Evolutionary conservation across 1,140 invertebrate genomes (phyloP), one percentile per base, ranked within the genome.

Genomic region (Paraescarpia echinospica): DNA sequence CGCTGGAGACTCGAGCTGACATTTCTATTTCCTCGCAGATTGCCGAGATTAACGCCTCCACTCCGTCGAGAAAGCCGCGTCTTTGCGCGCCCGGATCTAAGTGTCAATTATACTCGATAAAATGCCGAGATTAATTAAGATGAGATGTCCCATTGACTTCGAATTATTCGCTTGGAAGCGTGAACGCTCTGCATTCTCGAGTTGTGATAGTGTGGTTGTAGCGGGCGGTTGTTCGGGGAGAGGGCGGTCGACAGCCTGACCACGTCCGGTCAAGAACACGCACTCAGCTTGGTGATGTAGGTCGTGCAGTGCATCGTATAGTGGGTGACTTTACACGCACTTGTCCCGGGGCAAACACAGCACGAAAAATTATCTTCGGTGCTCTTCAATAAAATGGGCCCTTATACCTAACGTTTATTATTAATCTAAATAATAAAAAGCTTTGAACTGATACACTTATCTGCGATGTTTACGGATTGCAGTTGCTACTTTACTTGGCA

Each of bases 101-200:
- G 27, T 77, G 59, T 77, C 59, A 77, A 27, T 77, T 77, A 77
- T 4, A 77, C 59, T 77, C 59, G 59, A 77, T 77, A 77, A 77
- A 77, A 77, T 77, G 59, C 59, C 59, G 59, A 77, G 59, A 77
- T 77, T 77, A 77, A 77, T 77, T 77, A 77, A 77, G 59, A 77
- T 27, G 59, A 77, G 0, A 77, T 77, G 59, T 77, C 59, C 59
- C 59, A 77, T 77, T 77, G 59, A 77, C 59, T 77, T 77, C 59
- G 27, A 77, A 27, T 77, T 12, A 77, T 77, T 77, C 27, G 14
- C 18, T 77, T 77, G 12, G 8, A 31, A 22, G 59, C 27, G 59
- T 77, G 59, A 77, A 0, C 59, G 59, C 59, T 18, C 59, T 27
- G 59, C 59, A 77, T 77, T 77, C 59, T 77, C 59, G 59, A 18